These are phyloP conservation scores for Hypanus sabinus DNA, from an alignment of 2,113 vertebrate species.

Conservation along the genomic window DNA sequence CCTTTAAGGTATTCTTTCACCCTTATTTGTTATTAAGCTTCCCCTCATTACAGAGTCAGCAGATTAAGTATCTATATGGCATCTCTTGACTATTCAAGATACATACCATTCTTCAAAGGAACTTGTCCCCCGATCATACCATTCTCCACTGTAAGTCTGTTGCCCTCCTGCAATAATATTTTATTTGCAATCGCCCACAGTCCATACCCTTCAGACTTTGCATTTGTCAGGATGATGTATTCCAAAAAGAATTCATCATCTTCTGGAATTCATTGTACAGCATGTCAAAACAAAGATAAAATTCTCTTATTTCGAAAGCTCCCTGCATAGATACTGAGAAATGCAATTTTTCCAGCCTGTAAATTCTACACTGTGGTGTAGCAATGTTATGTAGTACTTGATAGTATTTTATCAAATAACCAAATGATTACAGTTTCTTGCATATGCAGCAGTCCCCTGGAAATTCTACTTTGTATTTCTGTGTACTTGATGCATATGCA, in stretches of 20 bases:
- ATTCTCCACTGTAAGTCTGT: neutral
- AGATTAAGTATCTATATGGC: neutral
- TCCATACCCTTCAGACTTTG: neutral
- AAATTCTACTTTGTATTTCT: no score
- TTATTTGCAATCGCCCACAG: neutral
- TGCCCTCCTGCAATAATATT: conserved; percentile 7
- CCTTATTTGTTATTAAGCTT: conserved; percentile 15
- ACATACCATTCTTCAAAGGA: neutral
- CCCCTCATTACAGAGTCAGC: conserved; percentile 6
- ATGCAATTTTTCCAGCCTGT: neutral
- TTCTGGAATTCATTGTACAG: neutral
- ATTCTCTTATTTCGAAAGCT: neutral
- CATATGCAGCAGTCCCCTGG: no score
- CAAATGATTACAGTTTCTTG: no score
- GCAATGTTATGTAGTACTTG: no score
- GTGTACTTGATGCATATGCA: no score
- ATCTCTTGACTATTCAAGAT: conserved; percentile 10
- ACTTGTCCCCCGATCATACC: neutral
- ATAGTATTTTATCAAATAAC: no score
- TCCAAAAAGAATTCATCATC: neutral
- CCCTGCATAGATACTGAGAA: neutral
- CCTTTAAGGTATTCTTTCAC: conserved; percentile 15
- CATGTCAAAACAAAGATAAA: neutral
- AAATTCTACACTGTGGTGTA: no score
- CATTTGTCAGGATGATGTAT: neutral